Conservation (phyloP, 2,888 invertebrate genomes). For the Eilema depressum region DNA sequence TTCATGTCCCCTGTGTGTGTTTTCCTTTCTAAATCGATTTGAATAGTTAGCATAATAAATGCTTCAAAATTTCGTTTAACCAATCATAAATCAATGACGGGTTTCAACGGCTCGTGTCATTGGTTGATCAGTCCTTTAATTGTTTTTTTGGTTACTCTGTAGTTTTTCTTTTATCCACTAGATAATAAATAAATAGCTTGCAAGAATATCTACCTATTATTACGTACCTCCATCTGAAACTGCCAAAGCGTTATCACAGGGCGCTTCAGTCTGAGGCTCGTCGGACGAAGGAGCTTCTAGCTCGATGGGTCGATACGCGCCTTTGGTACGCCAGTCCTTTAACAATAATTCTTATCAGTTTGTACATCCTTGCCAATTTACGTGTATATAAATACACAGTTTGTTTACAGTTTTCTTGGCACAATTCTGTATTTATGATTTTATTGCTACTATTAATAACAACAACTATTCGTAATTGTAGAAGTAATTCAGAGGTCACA, state of each 20-base stretch:
- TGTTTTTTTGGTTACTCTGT: too few species aligned
- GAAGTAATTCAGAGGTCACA: slow-evolving; percentile 22
- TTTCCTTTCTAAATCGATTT: too few species aligned
- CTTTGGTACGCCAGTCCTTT: slow-evolving; percentile 82
- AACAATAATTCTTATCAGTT: slow-evolving; percentile 38
- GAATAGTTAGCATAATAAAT: too few species aligned
- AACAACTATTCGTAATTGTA: slow-evolving; percentile 9
- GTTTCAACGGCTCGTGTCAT: too few species aligned
- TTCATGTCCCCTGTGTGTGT: too few species aligned
- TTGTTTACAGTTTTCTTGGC: slow-evolving; percentile 19
- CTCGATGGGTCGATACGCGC: slow-evolving; percentile 77
- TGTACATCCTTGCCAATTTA: slow-evolving; percentile 4
- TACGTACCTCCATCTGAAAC: slow-evolving; percentile 44
- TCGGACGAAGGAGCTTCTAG: slow-evolving; percentile 76
- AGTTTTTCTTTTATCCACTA: too few species aligned
- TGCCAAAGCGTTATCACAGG: slow-evolving; percentile 60
- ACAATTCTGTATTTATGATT: slow-evolving; percentile 11
- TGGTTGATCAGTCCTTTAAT: too few species aligned
- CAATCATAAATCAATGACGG: too few species aligned
- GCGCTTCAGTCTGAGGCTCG: slow-evolving; percentile 64
- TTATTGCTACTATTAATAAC: slow-evolving; percentile 4
- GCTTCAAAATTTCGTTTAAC: too few species aligned
- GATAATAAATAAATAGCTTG: too few species aligned
- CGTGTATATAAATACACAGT: background rate
- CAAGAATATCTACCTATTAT: background rate